A percentile compares a stretch with the other conserved stretches of the same genome.
phyloP scores from a whole-genome alignment of 2,113 vertebrate species.

The Pelvicachromis taeniatus region DNA sequence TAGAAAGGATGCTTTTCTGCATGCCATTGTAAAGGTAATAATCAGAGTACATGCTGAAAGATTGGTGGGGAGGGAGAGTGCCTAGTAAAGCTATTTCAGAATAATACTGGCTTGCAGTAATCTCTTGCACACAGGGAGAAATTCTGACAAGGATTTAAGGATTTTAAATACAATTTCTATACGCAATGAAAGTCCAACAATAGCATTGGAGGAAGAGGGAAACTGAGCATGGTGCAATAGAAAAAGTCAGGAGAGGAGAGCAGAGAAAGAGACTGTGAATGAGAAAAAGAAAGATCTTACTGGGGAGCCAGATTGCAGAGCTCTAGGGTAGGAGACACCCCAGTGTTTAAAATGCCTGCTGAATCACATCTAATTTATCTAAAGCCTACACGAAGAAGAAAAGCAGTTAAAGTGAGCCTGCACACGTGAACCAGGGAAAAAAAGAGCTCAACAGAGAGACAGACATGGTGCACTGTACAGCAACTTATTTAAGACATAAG shows the following conservation, averaged over 20 bases:
- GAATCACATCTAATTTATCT: constrained; percentile 65
- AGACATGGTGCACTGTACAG: background rate
- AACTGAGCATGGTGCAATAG: background rate
- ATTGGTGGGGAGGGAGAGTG: constrained; percentile 48
- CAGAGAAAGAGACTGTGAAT: background rate
- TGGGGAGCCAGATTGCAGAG: constrained; percentile 50
- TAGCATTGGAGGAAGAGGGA: background rate
- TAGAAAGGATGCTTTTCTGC: constrained; percentile 32
- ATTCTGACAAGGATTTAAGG: constrained; percentile 66
- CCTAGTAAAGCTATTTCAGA: constrained; percentile 55
- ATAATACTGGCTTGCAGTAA: constrained; percentile 61
- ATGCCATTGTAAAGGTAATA: constrained; percentile 54
- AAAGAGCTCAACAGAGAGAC: background rate
- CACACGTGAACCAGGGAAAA: background rate
- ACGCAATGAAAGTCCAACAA: constrained; percentile 41
- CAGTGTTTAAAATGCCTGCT: constrained; percentile 49
- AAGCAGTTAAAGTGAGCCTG: background rate
- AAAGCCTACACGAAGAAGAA: constrained; percentile 6
- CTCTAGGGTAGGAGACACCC: constrained; percentile 42
- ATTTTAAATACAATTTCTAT: constrained; percentile 67
- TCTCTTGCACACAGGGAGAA: constrained; percentile 59
- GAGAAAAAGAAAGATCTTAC: constrained; percentile 28
- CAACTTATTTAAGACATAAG: constrained; percentile 42
- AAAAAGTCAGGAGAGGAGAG: constrained; percentile 1
- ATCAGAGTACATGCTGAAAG: constrained; percentile 51